Conservation (phyloP, 2,113 vertebrate genomes). For the Gila orcuttii region DNA sequence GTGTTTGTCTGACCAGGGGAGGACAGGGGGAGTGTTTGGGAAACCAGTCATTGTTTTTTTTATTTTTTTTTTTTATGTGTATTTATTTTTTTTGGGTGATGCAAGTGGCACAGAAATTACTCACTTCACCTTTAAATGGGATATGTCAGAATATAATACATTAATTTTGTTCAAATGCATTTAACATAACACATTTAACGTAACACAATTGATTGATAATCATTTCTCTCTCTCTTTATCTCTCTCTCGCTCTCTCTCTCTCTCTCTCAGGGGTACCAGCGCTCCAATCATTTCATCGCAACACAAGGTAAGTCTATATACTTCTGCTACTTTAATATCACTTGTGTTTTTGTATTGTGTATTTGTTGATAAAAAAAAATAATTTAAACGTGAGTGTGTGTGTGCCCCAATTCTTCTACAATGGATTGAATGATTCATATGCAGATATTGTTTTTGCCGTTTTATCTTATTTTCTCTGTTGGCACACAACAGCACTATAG, state of each 20-base stretch:
- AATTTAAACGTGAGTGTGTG: too few relatives aligned
- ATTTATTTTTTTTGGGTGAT: not conserved
- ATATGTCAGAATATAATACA: not conserved
- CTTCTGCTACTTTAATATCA: not conserved
- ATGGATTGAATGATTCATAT: slow-evolving; percentile 33
- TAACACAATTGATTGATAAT: not conserved
- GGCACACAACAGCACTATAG: not conserved
- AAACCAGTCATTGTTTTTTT: not conserved
- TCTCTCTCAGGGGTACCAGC: slow-evolving; percentile 89
- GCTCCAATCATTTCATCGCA: slow-evolving; percentile 97
- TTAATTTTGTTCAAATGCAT: too few relatives aligned
- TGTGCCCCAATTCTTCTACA: not conserved
- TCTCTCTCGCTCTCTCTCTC: not conserved
- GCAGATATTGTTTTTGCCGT: slow-evolving; percentile 42
- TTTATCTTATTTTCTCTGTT: slow-evolving; percentile 18
- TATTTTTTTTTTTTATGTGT: not conserved
- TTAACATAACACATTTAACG: not conserved
- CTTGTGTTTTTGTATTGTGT: not conserved
- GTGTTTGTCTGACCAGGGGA: not conserved
- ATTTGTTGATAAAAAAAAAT: not conserved
- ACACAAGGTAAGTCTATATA: slow-evolving; percentile 87
- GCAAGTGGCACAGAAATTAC: not conserved
- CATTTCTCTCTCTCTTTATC: not conserved
- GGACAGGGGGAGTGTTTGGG: not conserved
- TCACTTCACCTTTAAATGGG: not conserved